A percentile compares a stretch with the other conserved stretches of the same genome.
Evolutionary conservation across 2,113 vertebrate species (phyloP).

Genomic region (Macaca mulatta): DNA sequence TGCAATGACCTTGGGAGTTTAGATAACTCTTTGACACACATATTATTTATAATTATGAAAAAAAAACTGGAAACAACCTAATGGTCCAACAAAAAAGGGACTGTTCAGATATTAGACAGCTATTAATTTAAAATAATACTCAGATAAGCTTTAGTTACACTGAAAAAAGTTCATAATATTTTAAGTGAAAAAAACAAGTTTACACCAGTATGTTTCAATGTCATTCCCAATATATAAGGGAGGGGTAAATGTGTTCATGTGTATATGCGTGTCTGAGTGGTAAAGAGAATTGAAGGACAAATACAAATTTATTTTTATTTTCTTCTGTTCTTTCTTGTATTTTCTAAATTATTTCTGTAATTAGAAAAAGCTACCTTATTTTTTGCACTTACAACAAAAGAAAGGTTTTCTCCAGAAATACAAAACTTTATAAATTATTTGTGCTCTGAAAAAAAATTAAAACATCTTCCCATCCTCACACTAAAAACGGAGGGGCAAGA

Average conservation of each 20-base stretch:
- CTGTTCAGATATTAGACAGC: background rate
- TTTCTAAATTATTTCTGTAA: constrained; percentile 43
- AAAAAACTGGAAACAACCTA: background rate
- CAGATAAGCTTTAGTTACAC: background rate
- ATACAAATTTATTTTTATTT: background rate
- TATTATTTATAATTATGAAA: background rate
- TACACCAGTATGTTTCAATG: constrained; percentile 2
- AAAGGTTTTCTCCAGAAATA: constrained; percentile 10
- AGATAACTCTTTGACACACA: background rate
- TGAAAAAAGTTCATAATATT: background rate
- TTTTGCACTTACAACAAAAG: constrained; percentile 7
- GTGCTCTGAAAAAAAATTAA: background rate
- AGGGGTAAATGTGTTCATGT: background rate
- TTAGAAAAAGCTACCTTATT: background rate
- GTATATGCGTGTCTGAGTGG: background rate
- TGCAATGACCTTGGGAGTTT: background rate
- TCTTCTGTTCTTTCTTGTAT: constrained; percentile 1
- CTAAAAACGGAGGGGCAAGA: background rate
- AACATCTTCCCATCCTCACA: background rate
- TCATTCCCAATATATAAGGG: background rate
- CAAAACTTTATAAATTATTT: constrained; percentile 13
- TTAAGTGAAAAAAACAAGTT: constrained; percentile 2
- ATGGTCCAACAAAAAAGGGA: constrained; percentile 20
- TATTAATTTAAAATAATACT: constrained; percentile 32
- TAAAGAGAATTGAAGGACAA: background rate